Conservation (phyloP, 2,113 vertebrate species). For the Macquaria australasica region DNA sequence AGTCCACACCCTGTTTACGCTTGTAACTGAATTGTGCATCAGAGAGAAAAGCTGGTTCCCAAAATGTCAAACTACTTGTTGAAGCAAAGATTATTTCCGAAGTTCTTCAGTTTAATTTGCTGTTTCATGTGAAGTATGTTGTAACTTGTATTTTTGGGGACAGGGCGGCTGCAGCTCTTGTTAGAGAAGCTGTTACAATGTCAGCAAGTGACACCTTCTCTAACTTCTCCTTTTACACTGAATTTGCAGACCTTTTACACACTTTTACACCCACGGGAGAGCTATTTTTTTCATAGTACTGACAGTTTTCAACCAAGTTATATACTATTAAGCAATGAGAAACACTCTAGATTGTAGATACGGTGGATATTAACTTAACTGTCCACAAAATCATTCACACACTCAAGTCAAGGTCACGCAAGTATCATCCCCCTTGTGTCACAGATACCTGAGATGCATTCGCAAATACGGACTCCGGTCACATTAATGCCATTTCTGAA, state of each 20-base stretch:
- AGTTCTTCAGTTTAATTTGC: too few relatives aligned
- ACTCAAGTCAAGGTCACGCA: constrained; percentile 22
- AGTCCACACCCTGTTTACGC: background rate
- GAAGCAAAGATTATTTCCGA: too few relatives aligned
- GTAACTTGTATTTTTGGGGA: background rate
- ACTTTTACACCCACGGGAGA: background rate
- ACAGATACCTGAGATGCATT: constrained; percentile 28
- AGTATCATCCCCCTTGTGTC: constrained; percentile 16
- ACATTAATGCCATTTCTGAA: background rate
- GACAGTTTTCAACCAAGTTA: background rate
- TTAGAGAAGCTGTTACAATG: too few relatives aligned
- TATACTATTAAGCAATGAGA: background rate
- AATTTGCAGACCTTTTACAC: background rate
- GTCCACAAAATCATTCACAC: constrained; percentile 10
- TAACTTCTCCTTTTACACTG: background rate
- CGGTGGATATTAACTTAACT: background rate
- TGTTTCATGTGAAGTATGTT: too few relatives aligned
- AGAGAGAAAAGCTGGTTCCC: background rate
- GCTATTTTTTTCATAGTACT: background rate
- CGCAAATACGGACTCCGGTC: background rate
- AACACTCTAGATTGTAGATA: background rate
- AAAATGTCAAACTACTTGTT: too few relatives aligned
- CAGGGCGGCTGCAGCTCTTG: background rate
- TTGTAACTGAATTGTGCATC: background rate
- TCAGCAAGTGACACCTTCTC: too few relatives aligned